Conservation (phyloP, 1,140 invertebrate genomes). For the Sitodiplosis mosellana region DNA sequence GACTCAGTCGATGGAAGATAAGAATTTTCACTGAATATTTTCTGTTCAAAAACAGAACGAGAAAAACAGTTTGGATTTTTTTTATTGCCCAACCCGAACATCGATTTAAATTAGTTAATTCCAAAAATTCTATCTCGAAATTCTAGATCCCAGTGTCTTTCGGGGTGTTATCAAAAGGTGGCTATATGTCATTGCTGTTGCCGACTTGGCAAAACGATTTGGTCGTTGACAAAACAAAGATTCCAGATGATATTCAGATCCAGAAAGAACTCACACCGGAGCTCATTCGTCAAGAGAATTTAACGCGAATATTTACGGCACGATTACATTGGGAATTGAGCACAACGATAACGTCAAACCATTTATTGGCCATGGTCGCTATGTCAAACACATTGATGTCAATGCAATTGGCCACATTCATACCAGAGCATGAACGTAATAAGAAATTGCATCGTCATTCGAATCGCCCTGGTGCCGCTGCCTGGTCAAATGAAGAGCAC, state of each 20-base stretch:
- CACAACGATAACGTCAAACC: slow-evolving; percentile 85
- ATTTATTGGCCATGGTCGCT: slow-evolving; percentile 83
- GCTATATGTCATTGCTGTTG: slow-evolving; percentile 83
- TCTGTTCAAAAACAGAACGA: no score
- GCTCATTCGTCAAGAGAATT: slow-evolving; percentile 49
- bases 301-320: slow-evolving; percentile 65
- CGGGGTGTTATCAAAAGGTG: slow-evolving; percentile 86
- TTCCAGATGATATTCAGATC: slow-evolving; percentile 25
- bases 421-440: slow-evolving; percentile 63
- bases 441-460: slow-evolving; percentile 48
- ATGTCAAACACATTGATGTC: slow-evolving; percentile 95
- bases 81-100: no score
- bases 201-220: slow-evolving; percentile 64
- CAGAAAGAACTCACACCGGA: slow-evolving; percentile 52
- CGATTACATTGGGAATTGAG: slow-evolving; percentile 90
- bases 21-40: no score
- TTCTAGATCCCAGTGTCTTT: slow-evolving; percentile 73
- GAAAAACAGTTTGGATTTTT: no score
- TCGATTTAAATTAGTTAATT: no score
- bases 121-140: background rate
- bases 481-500: slow-evolving; percentile 52
- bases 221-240: slow-evolving; percentile 21
- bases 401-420: slow-evolving; percentile 89
- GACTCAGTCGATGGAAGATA: no score
- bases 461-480: slow-evolving; percentile 17